Evolutionary conservation across 1,140 invertebrate species (phyloP).

Genomic region (Neomicropteryx cornuta): DNA sequence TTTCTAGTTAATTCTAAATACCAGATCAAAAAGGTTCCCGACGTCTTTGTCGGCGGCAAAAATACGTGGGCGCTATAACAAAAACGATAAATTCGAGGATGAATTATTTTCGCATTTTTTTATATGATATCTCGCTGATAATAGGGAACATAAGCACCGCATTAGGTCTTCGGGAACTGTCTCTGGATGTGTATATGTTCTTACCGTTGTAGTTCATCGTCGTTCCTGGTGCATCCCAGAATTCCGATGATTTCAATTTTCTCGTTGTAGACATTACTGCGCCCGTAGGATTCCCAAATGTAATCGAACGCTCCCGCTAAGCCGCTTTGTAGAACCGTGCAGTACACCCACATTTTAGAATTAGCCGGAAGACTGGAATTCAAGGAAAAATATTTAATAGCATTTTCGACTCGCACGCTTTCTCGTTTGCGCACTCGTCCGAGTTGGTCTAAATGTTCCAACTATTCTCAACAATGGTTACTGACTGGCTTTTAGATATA

Average conservation of each 20-base stretch:
- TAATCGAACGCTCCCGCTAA: conserved; percentile 33
- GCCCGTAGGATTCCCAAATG: conserved; percentile 37
- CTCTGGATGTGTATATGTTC: too few species aligned
- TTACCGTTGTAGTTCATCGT: conserved; percentile 29
- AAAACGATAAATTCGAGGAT: too few species aligned
- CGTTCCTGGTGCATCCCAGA: conserved; percentile 44
- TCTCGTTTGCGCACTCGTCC: neutral
- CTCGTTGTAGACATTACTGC: conserved; percentile 39
- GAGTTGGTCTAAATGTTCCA: too few species aligned
- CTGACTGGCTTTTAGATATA: neutral
- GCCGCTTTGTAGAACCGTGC: conserved; percentile 38
- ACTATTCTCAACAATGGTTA: neutral
- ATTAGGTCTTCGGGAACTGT: too few species aligned
- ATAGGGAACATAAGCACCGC: too few species aligned
- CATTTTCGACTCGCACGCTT: neutral
- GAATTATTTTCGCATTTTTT: too few species aligned
- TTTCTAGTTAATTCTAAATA: too few species aligned
- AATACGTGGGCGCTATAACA: too few species aligned
- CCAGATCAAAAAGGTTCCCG: too few species aligned
- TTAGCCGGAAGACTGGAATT: conserved; percentile 37
- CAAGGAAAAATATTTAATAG: neutral
- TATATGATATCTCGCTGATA: too few species aligned
- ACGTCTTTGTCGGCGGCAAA: too few species aligned
- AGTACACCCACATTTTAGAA: conserved; percentile 46
- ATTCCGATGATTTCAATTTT: conserved; percentile 42